Conservation (phyloP, 2,797 vertebrate genomes). For the Chanos chanos region DNA sequence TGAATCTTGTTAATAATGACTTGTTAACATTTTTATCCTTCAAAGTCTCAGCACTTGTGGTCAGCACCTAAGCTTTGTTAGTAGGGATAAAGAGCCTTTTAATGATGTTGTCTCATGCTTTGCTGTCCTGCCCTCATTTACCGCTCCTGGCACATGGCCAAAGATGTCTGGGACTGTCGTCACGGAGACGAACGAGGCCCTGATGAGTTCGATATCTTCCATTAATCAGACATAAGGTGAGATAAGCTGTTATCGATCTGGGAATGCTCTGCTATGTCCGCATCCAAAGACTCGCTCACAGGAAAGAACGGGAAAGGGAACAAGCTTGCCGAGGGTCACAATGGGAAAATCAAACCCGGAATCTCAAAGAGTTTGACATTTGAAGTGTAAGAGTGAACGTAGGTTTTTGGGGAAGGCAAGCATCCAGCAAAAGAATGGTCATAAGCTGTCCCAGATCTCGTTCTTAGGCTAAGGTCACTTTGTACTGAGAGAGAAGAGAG, state of each 20-base stretch:
- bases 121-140: slow-evolving; percentile 23
- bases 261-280: slow-evolving; percentile 5
- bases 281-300: neutral
- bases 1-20: no score
- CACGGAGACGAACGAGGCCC: neutral
- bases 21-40: slow-evolving; percentile 24
- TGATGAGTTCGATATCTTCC: slow-evolving; percentile 2
- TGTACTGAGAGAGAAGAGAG: no score
- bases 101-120: slow-evolving; percentile 8
- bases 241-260: slow-evolving; percentile 22
- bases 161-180: neutral
- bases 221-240: slow-evolving; percentile 23
- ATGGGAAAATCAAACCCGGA: no score
- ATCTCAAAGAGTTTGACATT: no score
- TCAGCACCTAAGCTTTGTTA: slow-evolving; percentile 6
- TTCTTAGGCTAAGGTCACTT: no score
- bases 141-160: neutral
- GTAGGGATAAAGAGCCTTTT: slow-evolving; percentile 22
- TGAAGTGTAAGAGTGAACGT: no score
- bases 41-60: slow-evolving; percentile 1
- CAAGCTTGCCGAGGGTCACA: neutral
- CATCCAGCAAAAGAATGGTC: no score
- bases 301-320: neutral
- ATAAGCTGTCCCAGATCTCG: no score
- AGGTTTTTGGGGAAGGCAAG: no score